Base-by-base conservation (phyloP, 2,888 invertebrate species). In the Tetragonula carbonaria region DNA sequence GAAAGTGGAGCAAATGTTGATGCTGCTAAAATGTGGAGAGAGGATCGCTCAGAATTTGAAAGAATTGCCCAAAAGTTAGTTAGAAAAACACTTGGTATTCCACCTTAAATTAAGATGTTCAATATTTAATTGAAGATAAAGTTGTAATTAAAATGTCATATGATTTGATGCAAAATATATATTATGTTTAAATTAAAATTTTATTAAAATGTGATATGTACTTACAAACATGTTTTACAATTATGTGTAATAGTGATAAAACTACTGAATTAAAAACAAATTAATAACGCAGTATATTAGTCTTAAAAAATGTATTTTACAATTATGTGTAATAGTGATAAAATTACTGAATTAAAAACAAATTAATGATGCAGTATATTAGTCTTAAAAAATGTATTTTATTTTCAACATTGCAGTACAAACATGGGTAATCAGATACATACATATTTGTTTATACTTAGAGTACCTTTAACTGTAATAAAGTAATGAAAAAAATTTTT, bases 1-100 rank as follows among this genome's bases (percentile, higher is more conserved):
- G 99, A 99, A 95, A 99, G 99, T 93, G 99, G 99, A 21, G 99
- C 99, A 0, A 99, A 99, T 95, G 99, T 99, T 0, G 99, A 99
- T 95, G 99, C 99, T 14, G 99, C 99, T 0, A 99, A 99, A 95
- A 99, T 99, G 98, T 99, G 99, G 99, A 96, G 99, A 80, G 99
- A 99, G 94, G 98, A 99, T 93, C 96, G 99, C 21, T 96, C 97
- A 21, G 98, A 99, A 94, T 99, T 99, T 94, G 98, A 99, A 93
- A 96, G 96, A 95, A 98, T 99, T 91, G 99, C 99, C 5, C 97
- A 98, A 94, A 96, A 97, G 93, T 96, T 99, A 90, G 99, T 99
- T 45, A 96, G 98, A 89, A 98, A 98, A 95, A 98, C 99, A 0
- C 95, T 99, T 68, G 98, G 97, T 50, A 95, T 98, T 88, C 96